Evolutionary conservation across 2,797 vertebrate species (phyloP), one percentile per base, ranked within the genome.

Genomic region (Parauchenoglanis ngamensis): DNA sequence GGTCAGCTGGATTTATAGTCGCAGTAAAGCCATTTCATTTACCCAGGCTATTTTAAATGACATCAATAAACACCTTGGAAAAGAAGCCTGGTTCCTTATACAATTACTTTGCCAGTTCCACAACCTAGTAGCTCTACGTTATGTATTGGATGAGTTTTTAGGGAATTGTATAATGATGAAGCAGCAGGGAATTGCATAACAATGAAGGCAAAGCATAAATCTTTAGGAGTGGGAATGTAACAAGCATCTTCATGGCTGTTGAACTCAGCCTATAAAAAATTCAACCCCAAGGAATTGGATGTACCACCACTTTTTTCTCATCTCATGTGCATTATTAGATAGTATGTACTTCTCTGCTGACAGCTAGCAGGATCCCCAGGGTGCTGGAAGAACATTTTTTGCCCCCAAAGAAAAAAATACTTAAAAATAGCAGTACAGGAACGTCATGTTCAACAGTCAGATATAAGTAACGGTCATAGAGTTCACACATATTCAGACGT

Each of bases 251-350:
- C 61, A 31, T 90, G 89, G 90, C 87, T 88, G 88, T 89, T 83
- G 2, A 80, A 90, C 68, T 88, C 21, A 70, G 72, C 90, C 87
- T 87, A 68, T 90, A 40, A 87, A 87, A 81, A 87, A 79, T 79
- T 89, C 90, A 91, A 90, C 88, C 91, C 91, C 59, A 0, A 83
- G 90, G 90, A 88, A 89, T 83, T 85, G 4, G 12, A 76, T 89
- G 88, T 88, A 25, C 88, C 87, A 23, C 49, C 77, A 77, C 56
- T 63, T 81, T 81, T 59, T 35, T 79, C 63, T 77, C 49, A 86
- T 88, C 77, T 87, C 85, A 70, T 84, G 73, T 61, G 46, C 76
- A 89, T 90, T 86, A n/a, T 21, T 44, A n/a, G 35, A n/a, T 81
- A n/a, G 35, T n/a, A 44, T 46, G 28, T 56, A 35, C 35, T 61